These are phyloP conservation scores for Romanogobio albipinnatus DNA, from an alignment of 2,113 vertebrate species.

Conservation along the genomic window DNA sequence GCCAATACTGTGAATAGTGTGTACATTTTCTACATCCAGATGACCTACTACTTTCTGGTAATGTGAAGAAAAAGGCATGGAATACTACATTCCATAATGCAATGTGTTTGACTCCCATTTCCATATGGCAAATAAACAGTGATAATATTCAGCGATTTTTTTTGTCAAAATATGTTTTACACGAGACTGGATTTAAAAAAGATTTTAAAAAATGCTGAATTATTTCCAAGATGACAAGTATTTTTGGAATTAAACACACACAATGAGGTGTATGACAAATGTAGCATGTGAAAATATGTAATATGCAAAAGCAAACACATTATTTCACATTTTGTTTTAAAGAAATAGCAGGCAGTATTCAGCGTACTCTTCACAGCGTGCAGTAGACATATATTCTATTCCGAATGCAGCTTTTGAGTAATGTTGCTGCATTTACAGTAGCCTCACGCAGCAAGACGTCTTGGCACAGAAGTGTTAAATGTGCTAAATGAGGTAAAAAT, in stretches of 20 bases:
- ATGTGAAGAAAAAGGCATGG: too few relatives aligned
- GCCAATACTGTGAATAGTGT: background rate
- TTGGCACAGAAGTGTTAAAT: constrained; percentile 5
- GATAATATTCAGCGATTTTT: background rate
- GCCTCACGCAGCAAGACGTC: background rate
- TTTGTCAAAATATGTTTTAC: background rate
- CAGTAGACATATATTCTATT: background rate
- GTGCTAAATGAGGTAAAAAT: constrained; percentile 28
- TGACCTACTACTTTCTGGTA: too few relatives aligned
- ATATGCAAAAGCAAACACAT: too few relatives aligned
- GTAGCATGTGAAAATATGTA: background rate
- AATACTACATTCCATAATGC: background rate
- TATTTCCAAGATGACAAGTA: background rate
- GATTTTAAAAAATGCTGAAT: background rate
- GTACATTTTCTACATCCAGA: background rate
- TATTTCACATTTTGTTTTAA: background rate
- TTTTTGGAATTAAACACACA: background rate
- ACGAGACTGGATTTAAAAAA: background rate
- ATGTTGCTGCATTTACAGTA: background rate
- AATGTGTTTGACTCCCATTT: background rate
- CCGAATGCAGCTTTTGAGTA: background rate
- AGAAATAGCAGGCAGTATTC: background rate
- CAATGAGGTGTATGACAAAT: background rate
- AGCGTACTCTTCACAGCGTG: background rate
- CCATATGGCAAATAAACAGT: background rate